phyloP scores from a whole-genome alignment of 2,888 invertebrate species.

The Physocephala rufipes region DNA sequence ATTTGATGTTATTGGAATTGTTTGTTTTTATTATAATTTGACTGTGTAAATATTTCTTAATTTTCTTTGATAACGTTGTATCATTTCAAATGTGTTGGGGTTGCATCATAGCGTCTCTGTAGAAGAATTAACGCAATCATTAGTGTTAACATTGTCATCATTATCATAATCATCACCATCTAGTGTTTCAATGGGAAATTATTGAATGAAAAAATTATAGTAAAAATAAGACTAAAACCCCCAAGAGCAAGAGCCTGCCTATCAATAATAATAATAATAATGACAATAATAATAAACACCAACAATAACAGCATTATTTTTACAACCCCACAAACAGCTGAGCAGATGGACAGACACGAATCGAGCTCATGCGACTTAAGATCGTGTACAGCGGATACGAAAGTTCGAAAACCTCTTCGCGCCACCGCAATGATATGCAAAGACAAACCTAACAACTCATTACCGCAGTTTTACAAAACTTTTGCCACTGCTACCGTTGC shows the following conservation, averaged over 20 bases:
- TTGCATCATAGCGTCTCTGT: slow-evolving; percentile 53
- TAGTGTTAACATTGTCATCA: not conserved
- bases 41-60: not conserved
- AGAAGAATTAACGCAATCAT: not conserved
- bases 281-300: slow-evolving; percentile 4
- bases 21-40: slow-evolving; percentile 25
- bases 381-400: slow-evolving; percentile 27
- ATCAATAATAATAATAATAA: no score
- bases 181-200: no score
- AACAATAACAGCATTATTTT: slow-evolving; percentile 14
- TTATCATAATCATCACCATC: not conserved
- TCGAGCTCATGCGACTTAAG: slow-evolving; percentile 16
- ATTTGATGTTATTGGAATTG: slow-evolving; percentile 38
- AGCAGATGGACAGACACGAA: slow-evolving; percentile 2
- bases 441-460: not conserved
- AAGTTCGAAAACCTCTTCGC: slow-evolving; percentile 60
- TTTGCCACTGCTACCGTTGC: slow-evolving; percentile 3
- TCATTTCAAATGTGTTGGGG: slow-evolving; percentile 22
- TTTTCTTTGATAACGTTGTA: not conserved
- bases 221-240: no score
- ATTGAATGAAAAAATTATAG: no score
- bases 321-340: slow-evolving; percentile 6
- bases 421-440: slow-evolving; percentile 23
- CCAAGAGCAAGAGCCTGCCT: no score
- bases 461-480: not conserved